Base-by-base conservation (phyloP, 2,888 invertebrate species). In the Polyploca ridens region DNA sequence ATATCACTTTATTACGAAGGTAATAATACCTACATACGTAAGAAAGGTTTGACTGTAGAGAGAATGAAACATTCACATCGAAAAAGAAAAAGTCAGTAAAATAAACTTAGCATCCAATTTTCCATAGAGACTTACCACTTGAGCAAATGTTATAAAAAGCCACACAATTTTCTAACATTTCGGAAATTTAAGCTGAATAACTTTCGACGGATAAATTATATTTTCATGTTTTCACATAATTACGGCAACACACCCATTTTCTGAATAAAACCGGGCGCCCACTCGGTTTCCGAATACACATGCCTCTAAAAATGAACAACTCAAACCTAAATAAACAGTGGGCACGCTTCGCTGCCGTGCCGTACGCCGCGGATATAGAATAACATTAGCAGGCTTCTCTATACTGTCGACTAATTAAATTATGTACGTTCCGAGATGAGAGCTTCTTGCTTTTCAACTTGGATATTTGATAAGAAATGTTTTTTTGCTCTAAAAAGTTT, bases 321-420 rank as follows among this genome's bases (percentile, higher is more conserved):
- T 60, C 38, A 38, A 60, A 60, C 74, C 74, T 74, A 70, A 74
- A 71, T 69, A 74, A 73, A 74, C 67, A 70, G 54, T 19, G 19
- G 54, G 19, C 54, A 54, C 19, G 54, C 10, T 19, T 7, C 35
- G 16, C 54, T 19, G 54, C 16, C 49, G 19, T 54, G 16, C 49
- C 16, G 38, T 35, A 11, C 38, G 38, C 41, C 13, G 7, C 49
- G 67, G 62, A 64, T 65, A 69, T 65, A 64, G 65, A 65, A 72
- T 70, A 71, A 54, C 54, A 54, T 54, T 67, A 66, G 62, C 58
- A 33, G 62, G 58, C 64, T 64, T 67, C 66, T 67, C 66, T 68
- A 54, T 66, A 8, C 64, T 66, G 69, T 63, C 44, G 59, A 66
- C 74, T 73, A 74, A 75, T 75, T 73, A 72, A 75, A 71, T 73